Evolutionary conservation across 2,888 invertebrate genomes (phyloP).

Genomic region (Cancer borealis): DNA sequence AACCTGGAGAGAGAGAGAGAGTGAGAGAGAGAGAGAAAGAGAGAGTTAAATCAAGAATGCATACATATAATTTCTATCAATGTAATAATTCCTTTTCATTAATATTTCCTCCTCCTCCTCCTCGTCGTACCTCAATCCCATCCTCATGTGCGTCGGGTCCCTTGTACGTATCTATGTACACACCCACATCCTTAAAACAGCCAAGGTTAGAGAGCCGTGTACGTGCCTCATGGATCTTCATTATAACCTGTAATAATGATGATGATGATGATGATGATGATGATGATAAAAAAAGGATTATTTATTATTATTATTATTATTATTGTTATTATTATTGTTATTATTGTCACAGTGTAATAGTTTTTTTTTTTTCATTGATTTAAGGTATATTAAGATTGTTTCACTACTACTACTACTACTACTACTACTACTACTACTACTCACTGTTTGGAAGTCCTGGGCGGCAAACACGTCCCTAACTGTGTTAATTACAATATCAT

Average conservation of each 20-base stretch:
- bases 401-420: not conserved
- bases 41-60: not conserved
- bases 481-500: conserved; percentile 90
- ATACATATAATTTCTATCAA: no score
- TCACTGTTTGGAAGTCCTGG: conserved; percentile 86
- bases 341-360: not conserved
- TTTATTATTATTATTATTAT: not conserved
- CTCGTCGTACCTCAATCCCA: conserved; percentile 73
- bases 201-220: conserved; percentile 90
- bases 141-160: conserved; percentile 82
- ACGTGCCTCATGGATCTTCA: conserved; percentile 84
- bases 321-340: not conserved
- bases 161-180: conserved; percentile 92
- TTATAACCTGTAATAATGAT: conserved; percentile 80
- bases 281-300: not conserved
- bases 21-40: not conserved
- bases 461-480: conserved; percentile 91
- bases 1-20: conserved; percentile 82
- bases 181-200: conserved; percentile 91
- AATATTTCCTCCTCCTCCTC: not conserved
- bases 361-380: not conserved
- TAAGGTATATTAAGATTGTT: not conserved
- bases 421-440: conserved; percentile 46
- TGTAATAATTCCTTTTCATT: no score
- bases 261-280: not conserved